phyloP scores from a whole-genome alignment of 2,113 vertebrate species.

The Sarotherodon lohbergeri region DNA sequence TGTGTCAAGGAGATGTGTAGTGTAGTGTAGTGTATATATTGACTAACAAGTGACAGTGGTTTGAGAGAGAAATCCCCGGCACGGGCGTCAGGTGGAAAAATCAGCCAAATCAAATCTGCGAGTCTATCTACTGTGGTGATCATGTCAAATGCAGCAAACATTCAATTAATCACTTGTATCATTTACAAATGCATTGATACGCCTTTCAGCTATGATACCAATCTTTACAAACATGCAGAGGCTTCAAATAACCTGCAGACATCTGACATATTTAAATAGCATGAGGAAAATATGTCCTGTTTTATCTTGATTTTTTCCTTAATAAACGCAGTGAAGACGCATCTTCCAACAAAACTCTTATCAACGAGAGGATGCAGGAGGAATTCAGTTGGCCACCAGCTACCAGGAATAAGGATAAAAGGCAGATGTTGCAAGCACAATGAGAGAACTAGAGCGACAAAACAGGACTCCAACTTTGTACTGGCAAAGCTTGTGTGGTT shows the following conservation, averaged over 20 bases:
- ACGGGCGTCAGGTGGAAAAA: neutral
- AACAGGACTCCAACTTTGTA: constrained; percentile 12
- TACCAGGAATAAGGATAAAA: neutral
- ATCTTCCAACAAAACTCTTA: neutral
- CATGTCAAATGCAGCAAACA: neutral
- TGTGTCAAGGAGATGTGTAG: neutral
- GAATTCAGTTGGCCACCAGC: neutral
- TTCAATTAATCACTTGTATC: neutral
- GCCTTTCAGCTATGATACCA: neutral
- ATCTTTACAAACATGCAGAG: neutral
- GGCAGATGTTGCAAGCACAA: neutral
- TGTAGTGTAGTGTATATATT: neutral
- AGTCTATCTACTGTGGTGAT: neutral
- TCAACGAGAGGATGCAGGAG: neutral
- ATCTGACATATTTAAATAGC: neutral
- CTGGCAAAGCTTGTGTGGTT: neutral
- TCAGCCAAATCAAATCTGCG: too few relatives aligned
- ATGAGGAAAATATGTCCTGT: neutral
- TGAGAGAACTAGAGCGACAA: neutral
- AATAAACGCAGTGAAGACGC: neutral
- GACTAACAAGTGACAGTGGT: neutral
- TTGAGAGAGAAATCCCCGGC: neutral
- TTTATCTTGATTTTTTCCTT: neutral
- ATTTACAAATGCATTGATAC: neutral
- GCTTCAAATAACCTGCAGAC: neutral